These are phyloP conservation scores for Meandrina meandrites DNA, from an alignment of 92 coral and sea anemone genomes.

Conservation along the genomic window DNA sequence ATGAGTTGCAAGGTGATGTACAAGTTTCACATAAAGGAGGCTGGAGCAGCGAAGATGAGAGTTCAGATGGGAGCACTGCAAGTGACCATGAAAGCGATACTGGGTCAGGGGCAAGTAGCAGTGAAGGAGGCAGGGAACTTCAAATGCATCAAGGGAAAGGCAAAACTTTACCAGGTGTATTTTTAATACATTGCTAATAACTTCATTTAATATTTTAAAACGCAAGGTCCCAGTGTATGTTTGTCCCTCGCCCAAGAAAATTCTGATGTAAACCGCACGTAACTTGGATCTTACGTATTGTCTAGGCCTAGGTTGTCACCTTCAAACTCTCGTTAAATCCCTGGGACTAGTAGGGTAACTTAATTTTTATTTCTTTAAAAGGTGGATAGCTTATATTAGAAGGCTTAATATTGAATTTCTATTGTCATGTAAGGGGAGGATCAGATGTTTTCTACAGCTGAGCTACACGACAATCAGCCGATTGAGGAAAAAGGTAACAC, in stretches of 20 bases:
- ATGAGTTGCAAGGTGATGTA: constrained; percentile 36
- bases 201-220: not conserved
- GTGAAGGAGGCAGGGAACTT: constrained; percentile 53
- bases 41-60: constrained; percentile 53
- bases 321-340: not conserved
- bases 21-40: constrained; percentile 37
- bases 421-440: constrained; percentile 11
- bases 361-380: not conserved
- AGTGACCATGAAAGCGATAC: constrained; percentile 80
- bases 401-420: not conserved
- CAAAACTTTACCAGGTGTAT: constrained; percentile 72
- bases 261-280: not conserved
- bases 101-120: constrained; percentile 64
- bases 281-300: not conserved
- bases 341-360: not conserved
- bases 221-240: not conserved
- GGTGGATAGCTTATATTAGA: not conserved
- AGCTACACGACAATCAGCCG: not conserved
- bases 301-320: not conserved
- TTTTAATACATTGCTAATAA: too few relatives aligned
- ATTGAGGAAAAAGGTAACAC: constrained; percentile 21
- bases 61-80: constrained; percentile 58
- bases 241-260: not conserved
- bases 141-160: constrained; percentile 72
- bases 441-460: constrained; percentile 18